phyloP scores from a whole-genome alignment of 2,888 invertebrate genomes.

The Osedax frankpressi region DNA sequence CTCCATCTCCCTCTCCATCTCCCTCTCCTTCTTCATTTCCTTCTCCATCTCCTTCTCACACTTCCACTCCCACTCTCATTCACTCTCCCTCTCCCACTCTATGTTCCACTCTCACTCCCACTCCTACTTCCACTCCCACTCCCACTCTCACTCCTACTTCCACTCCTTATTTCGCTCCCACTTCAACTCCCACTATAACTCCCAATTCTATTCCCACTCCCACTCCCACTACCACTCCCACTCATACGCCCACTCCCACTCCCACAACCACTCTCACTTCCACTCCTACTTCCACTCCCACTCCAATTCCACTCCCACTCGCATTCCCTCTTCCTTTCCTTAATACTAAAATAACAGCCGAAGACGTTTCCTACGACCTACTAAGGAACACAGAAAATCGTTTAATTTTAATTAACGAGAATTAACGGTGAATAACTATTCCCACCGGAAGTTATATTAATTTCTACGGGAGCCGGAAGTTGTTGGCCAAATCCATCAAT shows the following conservation, averaged over 20 bases:
- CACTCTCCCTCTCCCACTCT: not conserved
- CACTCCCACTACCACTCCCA: not conserved
- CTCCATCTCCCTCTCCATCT: slow-evolving; percentile 3
- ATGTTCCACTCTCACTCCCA: not conserved
- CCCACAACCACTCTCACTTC: not conserved
- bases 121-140: not conserved
- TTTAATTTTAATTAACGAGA: no score
- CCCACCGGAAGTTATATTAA: no score
- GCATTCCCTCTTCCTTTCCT: not conserved
- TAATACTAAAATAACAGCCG: no score
- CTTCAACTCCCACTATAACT: not conserved
- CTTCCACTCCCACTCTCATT: slow-evolving; percentile 20
- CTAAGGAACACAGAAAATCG: no score
- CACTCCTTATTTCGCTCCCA: not conserved
- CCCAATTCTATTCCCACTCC: not conserved
- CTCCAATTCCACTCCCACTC: not conserved
- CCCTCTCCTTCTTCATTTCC: not conserved
- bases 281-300: not conserved
- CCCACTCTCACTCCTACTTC: not conserved
- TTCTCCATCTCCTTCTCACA: slow-evolving; percentile 4
- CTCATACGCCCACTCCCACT: not conserved
- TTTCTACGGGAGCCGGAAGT: no score
- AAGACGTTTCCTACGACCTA: no score
- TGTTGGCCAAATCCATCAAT: no score
- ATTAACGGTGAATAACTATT: no score